These are phyloP conservation scores for Philonicus albiceps DNA, from an alignment of 2,888 invertebrate species.

Conservation along the genomic window DNA sequence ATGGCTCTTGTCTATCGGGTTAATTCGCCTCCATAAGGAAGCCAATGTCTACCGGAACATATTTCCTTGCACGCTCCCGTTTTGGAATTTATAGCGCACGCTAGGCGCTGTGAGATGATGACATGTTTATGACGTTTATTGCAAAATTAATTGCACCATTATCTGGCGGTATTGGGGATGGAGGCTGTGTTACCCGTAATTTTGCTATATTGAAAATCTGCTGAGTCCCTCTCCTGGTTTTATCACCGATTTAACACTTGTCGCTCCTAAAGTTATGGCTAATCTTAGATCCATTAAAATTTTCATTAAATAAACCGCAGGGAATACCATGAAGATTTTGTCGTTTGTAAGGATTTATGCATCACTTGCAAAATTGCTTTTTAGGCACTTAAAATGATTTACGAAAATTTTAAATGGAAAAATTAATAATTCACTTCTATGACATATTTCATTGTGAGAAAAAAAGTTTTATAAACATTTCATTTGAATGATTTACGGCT, in stretches of 20 bases:
- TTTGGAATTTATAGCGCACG: not conserved
- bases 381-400: not conserved
- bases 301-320: not conserved
- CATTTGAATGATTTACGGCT: too few relatives aligned
- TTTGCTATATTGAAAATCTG: not conserved
- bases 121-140: not conserved
- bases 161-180: not conserved
- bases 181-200: not conserved
- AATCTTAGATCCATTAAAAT: not conserved
- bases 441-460: too few relatives aligned
- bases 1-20: not conserved
- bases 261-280: not conserved
- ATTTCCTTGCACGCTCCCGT: not conserved
- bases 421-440: too few relatives aligned
- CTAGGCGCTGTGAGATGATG: not conserved
- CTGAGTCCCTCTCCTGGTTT: not conserved
- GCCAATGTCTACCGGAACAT: not conserved
- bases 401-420: too few relatives aligned
- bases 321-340: not conserved
- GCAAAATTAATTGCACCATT: not conserved
- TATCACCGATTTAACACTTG: not conserved
- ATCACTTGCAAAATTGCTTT: not conserved
- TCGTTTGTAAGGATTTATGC: not conserved
- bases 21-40: not conserved
- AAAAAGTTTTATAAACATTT: too few relatives aligned